These are phyloP conservation scores for Notarius lentiginosus DNA, from an alignment of 2,113 vertebrate genomes.

Conservation along the genomic window DNA sequence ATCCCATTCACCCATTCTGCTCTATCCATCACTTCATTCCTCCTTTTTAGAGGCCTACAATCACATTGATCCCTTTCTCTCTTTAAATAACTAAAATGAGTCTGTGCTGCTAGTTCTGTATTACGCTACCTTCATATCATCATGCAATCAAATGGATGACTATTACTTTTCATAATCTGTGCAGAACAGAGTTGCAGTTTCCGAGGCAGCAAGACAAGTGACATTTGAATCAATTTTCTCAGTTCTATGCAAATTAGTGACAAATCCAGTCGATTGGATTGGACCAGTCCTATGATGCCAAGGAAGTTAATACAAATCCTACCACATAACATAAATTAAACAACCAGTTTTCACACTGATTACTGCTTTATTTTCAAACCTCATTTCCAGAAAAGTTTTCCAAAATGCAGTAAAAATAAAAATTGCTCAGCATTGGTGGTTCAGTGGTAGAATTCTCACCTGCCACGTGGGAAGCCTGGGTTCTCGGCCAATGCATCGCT, in stretches of 20 bases:
- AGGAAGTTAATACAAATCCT: too few species aligned
- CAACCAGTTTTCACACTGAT: too few species aligned
- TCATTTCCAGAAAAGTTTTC: too few species aligned
- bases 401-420: too few species aligned
- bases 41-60: slow-evolving; percentile 22
- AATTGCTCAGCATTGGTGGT: too few species aligned
- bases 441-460: too few species aligned
- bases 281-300: background rate
- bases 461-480: too few species aligned
- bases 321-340: too few species aligned
- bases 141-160: background rate
- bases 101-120: background rate
- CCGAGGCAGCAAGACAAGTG: background rate
- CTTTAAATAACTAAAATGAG: slow-evolving; percentile 43
- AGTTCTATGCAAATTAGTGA: background rate
- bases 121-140: background rate
- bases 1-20: slow-evolving; percentile 40
- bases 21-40: slow-evolving; percentile 47
- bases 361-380: too few species aligned
- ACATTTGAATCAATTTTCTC: background rate
- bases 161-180: background rate
- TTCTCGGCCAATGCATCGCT: too few species aligned
- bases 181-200: background rate
- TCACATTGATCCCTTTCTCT: slow-evolving; percentile 38
- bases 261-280: background rate